Conservation (phyloP, 2,888 invertebrate genomes). For the Microplitis manilae region DNA sequence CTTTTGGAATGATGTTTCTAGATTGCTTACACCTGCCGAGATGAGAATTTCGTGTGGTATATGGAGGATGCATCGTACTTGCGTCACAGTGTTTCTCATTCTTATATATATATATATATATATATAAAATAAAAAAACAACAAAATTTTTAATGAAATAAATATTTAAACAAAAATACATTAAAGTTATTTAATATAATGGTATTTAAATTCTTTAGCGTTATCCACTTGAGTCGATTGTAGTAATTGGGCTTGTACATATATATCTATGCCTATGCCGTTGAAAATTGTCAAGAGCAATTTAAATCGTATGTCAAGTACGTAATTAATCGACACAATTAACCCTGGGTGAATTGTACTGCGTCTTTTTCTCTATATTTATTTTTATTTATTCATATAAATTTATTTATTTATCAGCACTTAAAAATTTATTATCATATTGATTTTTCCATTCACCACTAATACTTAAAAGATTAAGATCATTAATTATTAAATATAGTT, state of each 20-base stretch:
- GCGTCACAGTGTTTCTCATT: conserved; percentile 45
- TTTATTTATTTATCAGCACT: background rate
- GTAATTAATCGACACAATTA: conserved; percentile 44
- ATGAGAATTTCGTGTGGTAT: conserved; percentile 50
- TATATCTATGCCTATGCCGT: background rate
- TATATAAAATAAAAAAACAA: background rate
- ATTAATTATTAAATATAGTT: background rate
- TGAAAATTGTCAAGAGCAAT: conserved; percentile 33
- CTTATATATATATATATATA: background rate
- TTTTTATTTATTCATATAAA: conserved; percentile 1
- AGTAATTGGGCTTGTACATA: background rate
- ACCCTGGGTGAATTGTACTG: conserved; percentile 1
- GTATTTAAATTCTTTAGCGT: conserved; percentile 28
- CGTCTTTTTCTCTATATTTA: conserved; percentile 2
- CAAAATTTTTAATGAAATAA: background rate
- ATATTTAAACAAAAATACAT: background rate
- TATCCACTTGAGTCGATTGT: conserved; percentile 22
- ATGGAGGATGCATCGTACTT: conserved; percentile 48
- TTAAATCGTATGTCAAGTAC: conserved; percentile 38
- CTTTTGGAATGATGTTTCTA: conserved; percentile 14
- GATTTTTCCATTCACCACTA: background rate
- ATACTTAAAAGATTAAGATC: background rate
- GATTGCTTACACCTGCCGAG: conserved; percentile 50
- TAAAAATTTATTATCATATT: too few relatives aligned
- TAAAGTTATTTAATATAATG: background rate